Evolutionary conservation across 2,888 invertebrate species (phyloP), one percentile per base, ranked within the genome.

Genomic region (Tethea ocularis): DNA sequence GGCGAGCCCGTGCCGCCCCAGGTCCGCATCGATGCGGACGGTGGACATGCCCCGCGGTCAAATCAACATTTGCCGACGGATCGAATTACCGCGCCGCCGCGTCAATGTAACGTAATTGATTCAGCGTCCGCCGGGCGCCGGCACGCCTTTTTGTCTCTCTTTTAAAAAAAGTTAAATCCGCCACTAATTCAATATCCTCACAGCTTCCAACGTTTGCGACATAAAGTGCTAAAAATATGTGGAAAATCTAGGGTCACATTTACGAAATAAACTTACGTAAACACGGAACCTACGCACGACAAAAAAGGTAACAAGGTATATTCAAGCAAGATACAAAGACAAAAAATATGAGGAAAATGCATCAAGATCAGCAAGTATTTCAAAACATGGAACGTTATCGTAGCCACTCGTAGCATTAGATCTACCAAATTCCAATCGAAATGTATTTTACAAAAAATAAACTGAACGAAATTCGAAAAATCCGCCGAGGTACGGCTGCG

Each of bases 31-130:
- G 61, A 61, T 61, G 57, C 62, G 65, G 60, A 61, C 61, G 58
- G 56, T 64, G 77, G 77, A 72, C 77, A 76, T 82, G 80, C 82
- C 87, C 84, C 74, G 84, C 83, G 90, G 88, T 84, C 90, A 78
- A 88, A 91, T 87, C 91, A 93, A 92, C 92, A 90, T 92, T 92
- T 91, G 78, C 91, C 81, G 80, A 83, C 80, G 83, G 89, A 91
- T 92, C 85, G 89, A 90, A 89, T 92, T 93, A 91, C 91, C 82
- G 80, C 70, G 76, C 71, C 78, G 77, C 70, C 83, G 82, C 86
- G 84, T 87, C 86, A 86, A 84, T 86, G 84, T 83, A 84, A 84
- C 86, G 78, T 91, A 92, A 92, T 91, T 90, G 91, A 88, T 88
- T 89, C 88, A 85, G 74, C 86, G 88, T 77, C 83, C 83, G 82